A percentile compares a stretch with the other conserved stretches of the same genome.
These are phyloP conservation scores for Arrhopalites spinosus DNA, from an alignment of 2,888 invertebrate genomes.

Conservation along the genomic window DNA sequence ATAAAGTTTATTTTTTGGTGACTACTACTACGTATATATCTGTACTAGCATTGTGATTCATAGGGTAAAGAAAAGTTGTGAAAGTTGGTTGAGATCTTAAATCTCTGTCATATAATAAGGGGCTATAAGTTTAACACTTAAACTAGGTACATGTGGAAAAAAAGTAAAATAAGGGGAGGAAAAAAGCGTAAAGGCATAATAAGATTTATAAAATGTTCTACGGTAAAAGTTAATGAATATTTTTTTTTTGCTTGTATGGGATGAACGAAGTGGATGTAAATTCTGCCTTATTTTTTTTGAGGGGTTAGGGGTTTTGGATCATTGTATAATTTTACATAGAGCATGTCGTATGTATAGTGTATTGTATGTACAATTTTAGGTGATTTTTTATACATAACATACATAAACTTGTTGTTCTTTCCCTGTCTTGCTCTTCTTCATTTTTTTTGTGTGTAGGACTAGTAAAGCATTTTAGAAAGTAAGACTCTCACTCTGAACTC, in stretches of 20 bases:
- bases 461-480: no score
- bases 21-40: neutral
- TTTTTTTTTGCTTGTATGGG: neutral
- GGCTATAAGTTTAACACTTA: slow-evolving; percentile 7
- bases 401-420: no score
- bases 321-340: no score
- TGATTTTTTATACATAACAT: no score
- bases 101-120: neutral
- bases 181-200: neutral
- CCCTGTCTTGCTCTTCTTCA: no score
- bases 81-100: neutral
- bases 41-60: neutral
- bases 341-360: no score
- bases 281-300: no score
- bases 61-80: neutral
- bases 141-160: neutral
- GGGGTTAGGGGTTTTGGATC: no score
- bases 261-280: no score
- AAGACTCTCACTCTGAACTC: no score
- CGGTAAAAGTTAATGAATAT: slow-evolving; percentile 5
- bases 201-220: neutral
- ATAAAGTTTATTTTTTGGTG: neutral
- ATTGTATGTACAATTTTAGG: no score
- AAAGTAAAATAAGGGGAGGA: neutral
- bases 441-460: no score